phyloP scores from a whole-genome alignment of 1,140 invertebrate genomes.

The Leptinotarsa texana region DNA sequence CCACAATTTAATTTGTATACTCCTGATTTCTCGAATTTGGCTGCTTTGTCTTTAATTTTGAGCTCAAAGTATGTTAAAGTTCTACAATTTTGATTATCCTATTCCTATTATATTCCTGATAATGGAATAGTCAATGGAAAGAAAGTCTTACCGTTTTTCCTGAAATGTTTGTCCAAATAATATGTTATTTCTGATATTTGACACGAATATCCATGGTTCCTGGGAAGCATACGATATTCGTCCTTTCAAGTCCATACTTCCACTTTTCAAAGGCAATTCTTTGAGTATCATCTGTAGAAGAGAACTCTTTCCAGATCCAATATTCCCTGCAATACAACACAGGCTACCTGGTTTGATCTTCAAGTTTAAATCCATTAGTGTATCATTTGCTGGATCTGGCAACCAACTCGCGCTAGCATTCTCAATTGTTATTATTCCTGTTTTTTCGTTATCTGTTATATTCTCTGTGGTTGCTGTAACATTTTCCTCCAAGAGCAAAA shows the following conservation, averaged over 20 bases:
- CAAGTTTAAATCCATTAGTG: conserved; percentile 66
- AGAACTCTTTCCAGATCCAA: conserved; percentile 81
- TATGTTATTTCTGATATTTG: conserved; percentile 74
- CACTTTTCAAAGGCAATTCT: conserved; percentile 69
- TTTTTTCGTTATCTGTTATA: conserved; percentile 48
- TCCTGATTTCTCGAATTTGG: too few species aligned
- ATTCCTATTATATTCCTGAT: too few species aligned
- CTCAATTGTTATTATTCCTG: conserved; percentile 55
- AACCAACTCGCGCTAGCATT: conserved; percentile 65
- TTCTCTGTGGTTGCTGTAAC: conserved; percentile 4
- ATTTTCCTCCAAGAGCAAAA: conserved; percentile 61
- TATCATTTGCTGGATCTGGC: conserved; percentile 61
- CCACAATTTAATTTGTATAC: too few species aligned
- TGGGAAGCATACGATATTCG: conserved; percentile 73
- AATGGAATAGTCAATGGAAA: too few species aligned
- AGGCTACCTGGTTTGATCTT: conserved; percentile 66
- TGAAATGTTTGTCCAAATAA: conserved; percentile 74
- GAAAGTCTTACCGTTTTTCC: conserved; percentile 57
- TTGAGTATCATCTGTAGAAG: conserved; percentile 71
- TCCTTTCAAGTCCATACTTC: conserved; percentile 66
- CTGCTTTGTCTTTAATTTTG: too few species aligned
- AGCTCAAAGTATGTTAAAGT: too few species aligned
- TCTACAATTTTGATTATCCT: too few species aligned
- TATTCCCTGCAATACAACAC: conserved; percentile 73
- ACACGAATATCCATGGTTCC: conserved; percentile 77